phyloP scores from a whole-genome alignment of 2,888 invertebrate genomes.

The Meta bourneti region DNA sequence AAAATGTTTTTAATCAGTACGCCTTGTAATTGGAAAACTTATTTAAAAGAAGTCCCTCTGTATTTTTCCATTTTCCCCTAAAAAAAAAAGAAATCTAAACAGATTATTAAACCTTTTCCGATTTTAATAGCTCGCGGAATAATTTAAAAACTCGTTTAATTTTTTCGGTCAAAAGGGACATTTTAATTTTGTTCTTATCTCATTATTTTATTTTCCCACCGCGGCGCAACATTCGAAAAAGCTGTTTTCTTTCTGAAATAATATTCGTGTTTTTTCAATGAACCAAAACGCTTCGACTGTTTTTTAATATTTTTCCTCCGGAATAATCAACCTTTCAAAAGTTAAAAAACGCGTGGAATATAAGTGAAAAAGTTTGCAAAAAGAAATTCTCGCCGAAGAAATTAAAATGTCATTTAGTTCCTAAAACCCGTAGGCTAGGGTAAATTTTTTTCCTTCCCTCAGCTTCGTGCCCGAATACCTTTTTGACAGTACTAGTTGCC shows the following conservation, averaged over 20 bases:
- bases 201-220: conserved; percentile 46
- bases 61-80: neutral
- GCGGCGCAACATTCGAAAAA: conserved; percentile 6
- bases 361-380: conserved; percentile 7
- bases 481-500: conserved; percentile 42
- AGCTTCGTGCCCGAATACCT: neutral
- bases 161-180: conserved; percentile 55
- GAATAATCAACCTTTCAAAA: conserved; percentile 49
- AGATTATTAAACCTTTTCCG: conserved; percentile 58
- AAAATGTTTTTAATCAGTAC: conserved; percentile 61
- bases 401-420: conserved; percentile 71
- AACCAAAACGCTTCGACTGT: conserved; percentile 19
- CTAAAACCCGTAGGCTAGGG: conserved; percentile 37
- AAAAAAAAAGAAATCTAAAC: conserved; percentile 41
- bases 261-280: conserved; percentile 48
- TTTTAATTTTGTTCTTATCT: conserved; percentile 51
- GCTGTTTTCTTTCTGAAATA: conserved; percentile 22
- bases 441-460: neutral
- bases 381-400: conserved; percentile 47
- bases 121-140: conserved; percentile 66
- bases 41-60: conserved; percentile 6
- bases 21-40: neutral
- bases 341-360: conserved; percentile 24
- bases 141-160: conserved; percentile 74
- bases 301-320: conserved; percentile 6